Evolutionary conservation across 2,113 vertebrate genomes (phyloP).

Genomic region (Picathartes gymnocephalus): DNA sequence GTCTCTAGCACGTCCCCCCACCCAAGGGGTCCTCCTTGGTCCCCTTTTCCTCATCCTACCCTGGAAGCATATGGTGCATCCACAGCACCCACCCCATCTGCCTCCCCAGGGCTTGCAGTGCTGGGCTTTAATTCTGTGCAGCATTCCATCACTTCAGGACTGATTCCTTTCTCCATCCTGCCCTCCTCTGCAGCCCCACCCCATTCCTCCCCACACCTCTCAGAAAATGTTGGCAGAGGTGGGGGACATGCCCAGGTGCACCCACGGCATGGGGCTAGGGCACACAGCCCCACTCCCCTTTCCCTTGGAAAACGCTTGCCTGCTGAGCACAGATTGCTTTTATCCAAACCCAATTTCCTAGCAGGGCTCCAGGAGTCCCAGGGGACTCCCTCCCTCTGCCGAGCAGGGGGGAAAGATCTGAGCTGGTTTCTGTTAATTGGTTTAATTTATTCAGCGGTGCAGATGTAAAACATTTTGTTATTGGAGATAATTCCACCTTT

Average conservation of each 20-base stretch:
- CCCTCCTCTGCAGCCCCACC: neutral
- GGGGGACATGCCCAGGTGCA: neutral
- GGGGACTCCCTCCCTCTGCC: neutral
- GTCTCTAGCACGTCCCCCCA: rapidly evolving
- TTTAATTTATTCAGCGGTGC: constrained; percentile 69
- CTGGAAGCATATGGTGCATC: too few relatives aligned
- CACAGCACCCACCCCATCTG: neutral
- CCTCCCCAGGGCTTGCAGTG: rapidly evolving
- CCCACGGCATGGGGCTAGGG: neutral
- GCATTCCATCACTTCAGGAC: neutral
- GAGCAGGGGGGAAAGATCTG: constrained; percentile 22
- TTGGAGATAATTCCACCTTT: constrained; percentile 61
- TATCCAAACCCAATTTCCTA: constrained; percentile 13
- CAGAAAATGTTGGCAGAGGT: neutral
- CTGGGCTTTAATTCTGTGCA: neutral
- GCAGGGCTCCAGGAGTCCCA: neutral
- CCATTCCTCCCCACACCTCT: neutral
- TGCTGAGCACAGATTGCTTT: neutral
- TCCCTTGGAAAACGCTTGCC: neutral
- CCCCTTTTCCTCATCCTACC: neutral
- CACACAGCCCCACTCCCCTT: neutral
- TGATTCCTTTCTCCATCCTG: neutral
- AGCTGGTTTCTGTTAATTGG: constrained; percentile 62
- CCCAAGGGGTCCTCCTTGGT: neutral
- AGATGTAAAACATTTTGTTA: constrained; percentile 66